Conservation (phyloP, 2,113 vertebrate species). For the Octodon degus region DNA sequence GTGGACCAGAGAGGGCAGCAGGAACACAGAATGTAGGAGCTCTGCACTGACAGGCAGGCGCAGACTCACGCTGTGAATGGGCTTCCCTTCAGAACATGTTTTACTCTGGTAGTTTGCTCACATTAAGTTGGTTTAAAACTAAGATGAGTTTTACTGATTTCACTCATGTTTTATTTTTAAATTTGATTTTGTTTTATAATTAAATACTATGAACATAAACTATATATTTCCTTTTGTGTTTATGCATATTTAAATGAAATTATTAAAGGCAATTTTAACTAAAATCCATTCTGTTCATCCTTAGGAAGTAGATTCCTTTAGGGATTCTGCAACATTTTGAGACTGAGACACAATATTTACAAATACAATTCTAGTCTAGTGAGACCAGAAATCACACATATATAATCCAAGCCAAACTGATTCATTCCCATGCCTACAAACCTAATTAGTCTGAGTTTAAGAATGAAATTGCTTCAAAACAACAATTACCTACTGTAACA, state of each 20-base stretch:
- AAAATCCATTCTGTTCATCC: neutral
- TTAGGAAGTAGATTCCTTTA: slow-evolving; percentile 3
- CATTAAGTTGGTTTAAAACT: neutral
- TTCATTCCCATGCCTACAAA: neutral
- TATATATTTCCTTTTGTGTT: neutral
- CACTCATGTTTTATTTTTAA: neutral
- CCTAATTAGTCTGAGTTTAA: neutral
- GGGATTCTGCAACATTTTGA: neutral
- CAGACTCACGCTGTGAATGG: neutral
- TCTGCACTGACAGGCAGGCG: neutral
- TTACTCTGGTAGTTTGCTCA: neutral
- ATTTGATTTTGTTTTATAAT: slow-evolving; percentile 15
- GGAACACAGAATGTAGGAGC: neutral
- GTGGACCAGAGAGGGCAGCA: neutral
- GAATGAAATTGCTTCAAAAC: neutral
- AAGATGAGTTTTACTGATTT: neutral
- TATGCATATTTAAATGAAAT: slow-evolving; percentile 23
- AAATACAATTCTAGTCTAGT: neutral
- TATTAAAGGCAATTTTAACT: slow-evolving; percentile 24
- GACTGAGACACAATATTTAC: neutral
- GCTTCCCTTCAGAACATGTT: neutral
- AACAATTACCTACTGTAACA: neutral
- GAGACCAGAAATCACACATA: neutral
- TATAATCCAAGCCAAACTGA: neutral
- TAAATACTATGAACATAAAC: slow-evolving; percentile 20